These are phyloP conservation scores for Thalassaphorura encarpata DNA, from an alignment of 1,140 invertebrate species.

Conservation along the genomic window DNA sequence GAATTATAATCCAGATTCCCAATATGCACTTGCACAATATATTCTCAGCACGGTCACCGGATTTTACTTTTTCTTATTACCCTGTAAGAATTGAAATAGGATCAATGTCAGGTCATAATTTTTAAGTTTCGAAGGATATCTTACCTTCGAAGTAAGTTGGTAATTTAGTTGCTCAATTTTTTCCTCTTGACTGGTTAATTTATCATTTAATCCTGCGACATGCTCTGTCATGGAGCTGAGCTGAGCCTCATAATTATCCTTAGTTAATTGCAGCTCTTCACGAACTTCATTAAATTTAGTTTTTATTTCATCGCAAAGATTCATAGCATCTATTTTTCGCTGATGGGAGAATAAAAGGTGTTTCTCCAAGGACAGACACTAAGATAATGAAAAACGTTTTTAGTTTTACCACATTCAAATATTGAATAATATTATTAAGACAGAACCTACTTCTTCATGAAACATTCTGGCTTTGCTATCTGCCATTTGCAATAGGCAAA, in stretches of 20 bases:
- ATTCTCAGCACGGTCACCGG: too few relatives aligned
- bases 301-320: not conserved
- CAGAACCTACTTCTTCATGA: conserved; percentile 15
- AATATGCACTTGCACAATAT: too few relatives aligned
- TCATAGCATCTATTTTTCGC: not conserved
- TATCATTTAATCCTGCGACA: conserved; percentile 70
- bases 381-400: too few relatives aligned
- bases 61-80: too few relatives aligned
- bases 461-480: conserved; percentile 22
- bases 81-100: too few relatives aligned
- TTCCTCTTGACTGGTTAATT: not conserved
- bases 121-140: too few relatives aligned
- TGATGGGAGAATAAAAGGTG: not conserved
- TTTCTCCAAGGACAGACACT: conserved; percentile 8
- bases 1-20: too few relatives aligned
- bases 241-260: conserved; percentile 75
- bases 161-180: not conserved
- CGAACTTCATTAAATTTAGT: conserved; percentile 28
- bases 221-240: conserved; percentile 84
- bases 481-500: conserved; percentile 17
- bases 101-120: too few relatives aligned
- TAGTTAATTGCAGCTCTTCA: conserved; percentile 53
- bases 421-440: not conserved
- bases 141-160: not conserved
- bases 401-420: too few relatives aligned